phyloP scores from a whole-genome alignment of 2,113 vertebrate species.

The Etheostoma cragini region DNA sequence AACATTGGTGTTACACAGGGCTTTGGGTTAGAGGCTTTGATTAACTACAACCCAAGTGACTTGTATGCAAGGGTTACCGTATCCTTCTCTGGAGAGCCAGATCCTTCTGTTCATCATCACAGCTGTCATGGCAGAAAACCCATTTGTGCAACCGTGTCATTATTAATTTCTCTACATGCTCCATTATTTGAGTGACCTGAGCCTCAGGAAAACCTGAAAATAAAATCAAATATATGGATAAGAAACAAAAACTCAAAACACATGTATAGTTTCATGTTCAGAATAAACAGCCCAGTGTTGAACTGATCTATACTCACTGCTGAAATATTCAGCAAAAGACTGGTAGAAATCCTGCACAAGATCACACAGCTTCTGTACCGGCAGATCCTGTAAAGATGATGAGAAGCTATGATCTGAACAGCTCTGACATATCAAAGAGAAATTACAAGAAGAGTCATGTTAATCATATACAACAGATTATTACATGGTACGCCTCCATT shows the following conservation, averaged over 20 bases:
- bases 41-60: neutral
- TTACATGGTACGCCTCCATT: constrained; percentile 85
- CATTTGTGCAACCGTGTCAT: constrained; percentile 87
- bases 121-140: constrained; percentile 86
- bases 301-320: constrained; percentile 71
- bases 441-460: neutral
- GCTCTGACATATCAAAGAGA: neutral
- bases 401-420: neutral
- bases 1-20: neutral
- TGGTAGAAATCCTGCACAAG: constrained; percentile 86
- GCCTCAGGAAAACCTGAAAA: constrained; percentile 79
- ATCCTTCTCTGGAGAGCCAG: constrained; percentile 83
- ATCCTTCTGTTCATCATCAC: constrained; percentile 86
- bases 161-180: constrained; percentile 86
- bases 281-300: neutral
- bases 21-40: neutral
- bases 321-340: constrained; percentile 80
- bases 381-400: constrained; percentile 72
- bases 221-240: neutral
- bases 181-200: constrained; percentile 82
- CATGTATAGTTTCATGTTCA: neutral
- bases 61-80: constrained; percentile 66
- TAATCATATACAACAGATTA: neutral
- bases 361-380: constrained; percentile 84
- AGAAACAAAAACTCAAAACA: neutral